These are phyloP conservation scores for Anoura caudifer DNA, from an alignment of 2,113 vertebrate species.

Conservation along the genomic window DNA sequence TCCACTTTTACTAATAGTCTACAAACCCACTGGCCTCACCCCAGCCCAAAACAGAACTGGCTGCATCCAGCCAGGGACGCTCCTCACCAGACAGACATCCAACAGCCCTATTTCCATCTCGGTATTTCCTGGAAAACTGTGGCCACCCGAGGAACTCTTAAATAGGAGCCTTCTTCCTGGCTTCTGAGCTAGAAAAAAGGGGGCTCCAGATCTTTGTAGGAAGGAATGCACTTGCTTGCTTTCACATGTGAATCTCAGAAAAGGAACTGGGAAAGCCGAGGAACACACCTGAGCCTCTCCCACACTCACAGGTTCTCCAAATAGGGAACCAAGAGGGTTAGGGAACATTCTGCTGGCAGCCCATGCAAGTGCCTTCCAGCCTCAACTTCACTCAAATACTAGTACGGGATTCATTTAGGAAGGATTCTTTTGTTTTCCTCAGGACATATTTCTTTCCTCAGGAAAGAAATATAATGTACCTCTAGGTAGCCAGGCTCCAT, in stretches of 20 bases:
- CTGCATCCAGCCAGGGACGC: not conserved
- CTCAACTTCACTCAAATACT: not conserved
- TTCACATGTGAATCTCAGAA: not conserved
- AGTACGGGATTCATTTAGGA: not conserved
- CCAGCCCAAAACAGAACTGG: not conserved
- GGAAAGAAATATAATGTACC: not conserved
- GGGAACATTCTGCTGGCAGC: not conserved
- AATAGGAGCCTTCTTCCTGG: not conserved
- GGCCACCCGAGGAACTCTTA: not conserved
- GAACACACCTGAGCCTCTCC: not conserved
- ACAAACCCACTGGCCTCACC: not conserved
- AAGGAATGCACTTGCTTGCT: not conserved
- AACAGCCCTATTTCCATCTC: constrained; percentile 23
- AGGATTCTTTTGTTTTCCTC: not conserved
- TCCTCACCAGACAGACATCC: not conserved
- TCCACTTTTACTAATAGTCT: not conserved
- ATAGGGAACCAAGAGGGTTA: not conserved
- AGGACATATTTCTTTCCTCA: too few relatives aligned
- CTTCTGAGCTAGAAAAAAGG: not conserved
- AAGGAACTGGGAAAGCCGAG: not conserved
- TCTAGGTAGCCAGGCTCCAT: not conserved
- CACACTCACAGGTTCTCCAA: not conserved
- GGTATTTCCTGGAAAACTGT: constrained; percentile 42
- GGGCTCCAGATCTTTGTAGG: not conserved
- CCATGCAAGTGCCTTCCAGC: not conserved